A percentile compares a stretch with the other conserved stretches of the same genome.
Conservation (phyloP, 1,140 invertebrate genomes). For the Callitettix versicolor region DNA sequence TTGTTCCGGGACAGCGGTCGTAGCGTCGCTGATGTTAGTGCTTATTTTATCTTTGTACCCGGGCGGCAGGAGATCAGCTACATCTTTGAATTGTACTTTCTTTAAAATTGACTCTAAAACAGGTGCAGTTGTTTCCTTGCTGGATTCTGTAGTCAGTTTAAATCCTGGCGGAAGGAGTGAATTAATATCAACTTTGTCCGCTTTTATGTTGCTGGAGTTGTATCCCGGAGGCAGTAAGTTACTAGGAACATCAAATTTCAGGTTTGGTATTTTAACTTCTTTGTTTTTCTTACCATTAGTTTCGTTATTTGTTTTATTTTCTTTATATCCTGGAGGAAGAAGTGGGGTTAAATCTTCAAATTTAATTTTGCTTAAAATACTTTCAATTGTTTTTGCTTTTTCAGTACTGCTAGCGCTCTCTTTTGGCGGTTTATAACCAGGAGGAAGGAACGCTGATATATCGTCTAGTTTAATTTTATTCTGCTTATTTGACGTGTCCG, state of each 20-base stretch:
- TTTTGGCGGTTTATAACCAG: constrained; percentile 47
- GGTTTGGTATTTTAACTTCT: constrained; percentile 16
- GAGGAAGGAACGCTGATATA: constrained; percentile 49
- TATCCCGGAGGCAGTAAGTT: constrained; percentile 42
- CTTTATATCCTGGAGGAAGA: constrained; percentile 32
- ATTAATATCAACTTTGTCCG: constrained; percentile 46
- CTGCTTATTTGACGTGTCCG: constrained; percentile 13
- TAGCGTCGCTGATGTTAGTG: constrained; percentile 9
- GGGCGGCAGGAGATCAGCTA: constrained; percentile 45
- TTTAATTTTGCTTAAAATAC: constrained; percentile 27
- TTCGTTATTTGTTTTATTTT: neutral
- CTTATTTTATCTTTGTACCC: constrained; percentile 38
- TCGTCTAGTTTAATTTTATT: constrained; percentile 42
- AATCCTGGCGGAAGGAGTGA: constrained; percentile 47
- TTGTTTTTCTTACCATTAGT: constrained; percentile 8
- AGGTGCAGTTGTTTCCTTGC: constrained; percentile 15
- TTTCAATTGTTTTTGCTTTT: constrained; percentile 21
- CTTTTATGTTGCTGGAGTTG: constrained; percentile 38
- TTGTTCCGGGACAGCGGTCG: constrained; percentile 25
- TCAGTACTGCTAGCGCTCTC: constrained; percentile 27
- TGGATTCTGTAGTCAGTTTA: constrained; percentile 31
- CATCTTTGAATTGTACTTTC: constrained; percentile 41
- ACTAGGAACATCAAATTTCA: constrained; percentile 26
- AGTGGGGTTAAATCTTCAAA: constrained; percentile 30
- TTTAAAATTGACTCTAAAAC: constrained; percentile 27